Percentiles rank a stretch among this genome's conserved stretches.
phyloP scores from a whole-genome alignment of 2,113 vertebrate species.

The Carassius carassius region DNA sequence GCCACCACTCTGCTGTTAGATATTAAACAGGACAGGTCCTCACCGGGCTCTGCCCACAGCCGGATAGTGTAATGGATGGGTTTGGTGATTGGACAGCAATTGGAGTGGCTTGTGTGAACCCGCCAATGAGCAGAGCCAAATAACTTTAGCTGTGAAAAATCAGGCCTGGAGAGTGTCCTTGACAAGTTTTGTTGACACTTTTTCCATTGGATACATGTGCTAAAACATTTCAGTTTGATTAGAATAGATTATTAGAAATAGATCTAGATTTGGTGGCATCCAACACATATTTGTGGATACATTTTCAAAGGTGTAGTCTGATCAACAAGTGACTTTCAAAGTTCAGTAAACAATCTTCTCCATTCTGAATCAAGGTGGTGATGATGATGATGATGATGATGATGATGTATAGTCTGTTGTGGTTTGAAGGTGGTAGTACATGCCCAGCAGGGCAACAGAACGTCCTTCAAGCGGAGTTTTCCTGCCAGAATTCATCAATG shows the following conservation, averaged over 20 bases:
- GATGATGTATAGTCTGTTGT: constrained; percentile 50
- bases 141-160: constrained; percentile 45
- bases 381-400: constrained; percentile 10
- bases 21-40: constrained; percentile 74
- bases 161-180: constrained; percentile 52
- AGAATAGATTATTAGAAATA: neutral
- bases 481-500: constrained; percentile 69
- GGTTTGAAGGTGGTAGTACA: constrained; percentile 38
- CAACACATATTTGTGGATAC: neutral
- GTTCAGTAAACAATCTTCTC: constrained; percentile 22
- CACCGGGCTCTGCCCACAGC: constrained; percentile 61
- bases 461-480: constrained; percentile 69
- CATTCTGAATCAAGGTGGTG: constrained; percentile 18
- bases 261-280: neutral
- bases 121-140: constrained; percentile 59
- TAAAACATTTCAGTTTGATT: neutral
- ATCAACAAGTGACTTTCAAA: constrained; percentile 51
- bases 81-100: constrained; percentile 60
- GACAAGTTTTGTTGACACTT: constrained; percentile 49
- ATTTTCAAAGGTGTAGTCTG: constrained; percentile 20
- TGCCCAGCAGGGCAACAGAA: constrained; percentile 55
- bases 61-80: constrained; percentile 63
- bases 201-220: neutral
- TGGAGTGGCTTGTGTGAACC: constrained; percentile 53
- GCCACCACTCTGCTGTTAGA: constrained; percentile 71